Evolutionary conservation across 1,140 invertebrate genomes (phyloP), one percentile per base, ranked within the genome.

Genomic region (Drosophila arizonae): DNA sequence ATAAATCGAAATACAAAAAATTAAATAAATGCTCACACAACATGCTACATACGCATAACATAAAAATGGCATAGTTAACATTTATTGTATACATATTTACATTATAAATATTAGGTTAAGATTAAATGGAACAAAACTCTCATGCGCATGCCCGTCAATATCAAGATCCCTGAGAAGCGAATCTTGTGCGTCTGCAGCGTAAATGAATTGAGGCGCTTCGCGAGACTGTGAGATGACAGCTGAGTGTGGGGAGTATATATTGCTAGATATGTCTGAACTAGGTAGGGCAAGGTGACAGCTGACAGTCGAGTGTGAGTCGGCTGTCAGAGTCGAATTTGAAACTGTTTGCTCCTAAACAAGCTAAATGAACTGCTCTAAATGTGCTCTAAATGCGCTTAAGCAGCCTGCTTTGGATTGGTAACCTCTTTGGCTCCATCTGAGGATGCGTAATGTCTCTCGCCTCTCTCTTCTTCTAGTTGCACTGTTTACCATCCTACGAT

Each of bases 311-410:
- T 45, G 13, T 62, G 77, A 48, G 62, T 65, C 17, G 17, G 30
- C 26, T 48, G 57, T 56, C 50, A 63, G 43, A 56, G 46, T 17
- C 13, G 41, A 36, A 71, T 48, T 24, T 41, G 11, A 52, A 61
- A 28, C 10, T 51, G 33, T 15, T 15, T 15, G 13, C 51, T 41
- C 45, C 17, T 28, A 50, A 30, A 36, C 52, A 43, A 73, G 13
- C 54, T 73, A 54, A 66, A 64, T 68, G 56, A 52, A 6, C 39
- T 63, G 55, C 51, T 74, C 65, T 61, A 67, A 84, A 84, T 79
- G 82, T 79, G 48, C 72, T 77, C 77, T 80, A 81, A 88, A 88
- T 89, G 86, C 76, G 76, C 70, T 62, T 75, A 70, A 84, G 54
- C 62, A 56, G 50, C 64, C 46, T 64, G 52, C 28, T 75, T 60